Evolutionary conservation across 2,113 vertebrate species (phyloP).

Genomic region (Corapipo altera): DNA sequence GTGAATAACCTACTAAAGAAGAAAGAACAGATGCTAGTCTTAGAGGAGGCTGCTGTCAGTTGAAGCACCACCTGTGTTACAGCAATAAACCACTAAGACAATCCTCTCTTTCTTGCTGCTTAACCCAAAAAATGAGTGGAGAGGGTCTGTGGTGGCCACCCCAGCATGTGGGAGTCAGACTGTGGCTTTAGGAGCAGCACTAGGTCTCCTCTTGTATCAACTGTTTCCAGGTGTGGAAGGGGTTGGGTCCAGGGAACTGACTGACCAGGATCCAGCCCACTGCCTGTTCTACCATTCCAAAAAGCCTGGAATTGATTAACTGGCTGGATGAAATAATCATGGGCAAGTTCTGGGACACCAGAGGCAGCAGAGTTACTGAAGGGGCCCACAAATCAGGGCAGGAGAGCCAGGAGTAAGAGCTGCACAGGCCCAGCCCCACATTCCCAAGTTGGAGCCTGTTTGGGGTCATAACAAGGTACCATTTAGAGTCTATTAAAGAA

Average conservation of each 20-base stretch:
- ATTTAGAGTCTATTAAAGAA: slow-evolving; percentile 61
- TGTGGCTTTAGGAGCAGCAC: not conserved
- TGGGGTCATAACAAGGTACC: not conserved
- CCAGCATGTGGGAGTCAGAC: not conserved
- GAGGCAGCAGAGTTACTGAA: not conserved
- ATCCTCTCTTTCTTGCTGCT: not conserved
- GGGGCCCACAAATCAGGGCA: not conserved
- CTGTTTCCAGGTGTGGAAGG: not conserved
- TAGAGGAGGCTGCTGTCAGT: not conserved
- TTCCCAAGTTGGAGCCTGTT: not conserved
- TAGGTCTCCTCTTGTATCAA: not conserved
- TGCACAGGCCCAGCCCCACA: not conserved
- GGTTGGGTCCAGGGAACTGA: not conserved
- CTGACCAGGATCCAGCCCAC: not conserved
- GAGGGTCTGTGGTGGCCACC: not conserved
- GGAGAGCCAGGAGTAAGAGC: not conserved
- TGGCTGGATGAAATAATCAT: fast-evolving
- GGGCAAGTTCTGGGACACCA: not conserved
- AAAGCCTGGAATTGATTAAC: not conserved
- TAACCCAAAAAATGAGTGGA: not conserved
- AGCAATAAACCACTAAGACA: not conserved
- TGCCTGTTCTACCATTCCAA: not conserved
- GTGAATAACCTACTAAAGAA: not conserved
- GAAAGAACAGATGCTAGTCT: not conserved
- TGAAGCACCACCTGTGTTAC: not conserved